phyloP scores from a whole-genome alignment of 2,888 invertebrate genomes.

The Drosophila incognita region DNA sequence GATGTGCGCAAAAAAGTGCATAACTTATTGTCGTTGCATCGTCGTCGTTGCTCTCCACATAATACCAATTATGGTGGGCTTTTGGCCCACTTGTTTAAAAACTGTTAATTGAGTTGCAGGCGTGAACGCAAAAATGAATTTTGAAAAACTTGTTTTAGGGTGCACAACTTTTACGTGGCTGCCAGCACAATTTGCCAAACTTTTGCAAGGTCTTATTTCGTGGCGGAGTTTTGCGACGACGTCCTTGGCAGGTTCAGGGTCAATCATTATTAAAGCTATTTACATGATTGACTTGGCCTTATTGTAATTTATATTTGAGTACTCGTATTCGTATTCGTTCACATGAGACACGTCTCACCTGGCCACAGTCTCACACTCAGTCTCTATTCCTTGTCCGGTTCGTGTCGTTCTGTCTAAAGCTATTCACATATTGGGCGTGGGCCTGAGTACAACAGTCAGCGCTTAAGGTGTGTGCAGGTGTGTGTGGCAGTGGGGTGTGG shows the following conservation, averaged over 20 bases:
- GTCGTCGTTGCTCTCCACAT: not conserved
- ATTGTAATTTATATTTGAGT: constrained; percentile 37
- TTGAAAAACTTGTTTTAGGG: constrained; percentile 44
- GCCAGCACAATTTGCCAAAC: constrained; percentile 42
- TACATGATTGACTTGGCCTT: constrained; percentile 63
- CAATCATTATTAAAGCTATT: constrained; percentile 30
- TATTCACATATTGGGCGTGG: constrained; percentile 39
- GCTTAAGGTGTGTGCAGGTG: not conserved
- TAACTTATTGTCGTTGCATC: constrained; percentile 1
- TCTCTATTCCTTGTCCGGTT: constrained; percentile 3
- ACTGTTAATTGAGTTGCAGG: constrained; percentile 62
- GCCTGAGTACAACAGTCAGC: constrained; percentile 44
- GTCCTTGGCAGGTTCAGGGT: constrained; percentile 57
- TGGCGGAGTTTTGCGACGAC: constrained; percentile 2
- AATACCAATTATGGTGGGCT: constrained; percentile 23
- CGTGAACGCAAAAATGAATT: constrained; percentile 47
- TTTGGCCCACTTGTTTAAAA: constrained; percentile 28
- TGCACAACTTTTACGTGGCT: constrained; percentile 44
- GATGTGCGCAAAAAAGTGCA: constrained; percentile 20
- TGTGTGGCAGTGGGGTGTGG: constrained; percentile 36
- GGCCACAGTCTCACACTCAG: not conserved
- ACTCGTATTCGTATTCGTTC: constrained; percentile 13
- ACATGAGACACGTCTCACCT: constrained; percentile 20
- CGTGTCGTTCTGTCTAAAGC: not conserved
- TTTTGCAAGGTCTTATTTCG: constrained; percentile 8